phyloP scores from a whole-genome alignment of 2,888 invertebrate species.

The Margaritifera margaritifera region DNA sequence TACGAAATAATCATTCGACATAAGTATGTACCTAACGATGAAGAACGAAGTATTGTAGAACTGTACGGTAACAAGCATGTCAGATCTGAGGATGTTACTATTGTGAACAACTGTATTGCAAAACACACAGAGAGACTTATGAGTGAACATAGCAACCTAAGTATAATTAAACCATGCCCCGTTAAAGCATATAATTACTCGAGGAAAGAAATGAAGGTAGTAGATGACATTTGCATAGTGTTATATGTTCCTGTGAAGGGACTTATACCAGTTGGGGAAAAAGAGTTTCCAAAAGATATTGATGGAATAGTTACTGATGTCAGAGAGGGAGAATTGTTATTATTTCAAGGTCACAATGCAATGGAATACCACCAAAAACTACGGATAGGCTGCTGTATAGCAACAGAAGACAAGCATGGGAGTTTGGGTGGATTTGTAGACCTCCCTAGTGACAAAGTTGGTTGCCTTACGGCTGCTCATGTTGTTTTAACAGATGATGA shows the following conservation, averaged over 20 bases:
- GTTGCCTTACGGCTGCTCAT: too few species aligned
- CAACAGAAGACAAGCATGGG: not conserved
- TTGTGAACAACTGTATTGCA: not conserved
- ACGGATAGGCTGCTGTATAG: conserved; percentile 3
- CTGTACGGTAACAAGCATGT: not conserved
- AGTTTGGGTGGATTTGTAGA: too few species aligned
- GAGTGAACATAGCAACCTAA: not conserved
- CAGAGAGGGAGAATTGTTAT: conserved; percentile 4
- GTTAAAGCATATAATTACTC: conserved; percentile 1
- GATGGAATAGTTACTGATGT: not conserved
- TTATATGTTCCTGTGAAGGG: conserved; percentile 8
- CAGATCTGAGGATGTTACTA: not conserved
- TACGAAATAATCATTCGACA: too few species aligned
- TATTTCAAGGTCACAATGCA: not conserved
- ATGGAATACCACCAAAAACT: not conserved
- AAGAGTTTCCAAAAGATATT: conserved; percentile 2
- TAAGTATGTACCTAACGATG: too few species aligned
- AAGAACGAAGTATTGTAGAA: too few species aligned
- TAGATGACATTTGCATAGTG: not conserved
- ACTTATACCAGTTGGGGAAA: conserved; percentile 2
- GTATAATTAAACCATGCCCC: not conserved
- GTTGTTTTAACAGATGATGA: too few species aligned
- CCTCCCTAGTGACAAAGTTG: too few species aligned
- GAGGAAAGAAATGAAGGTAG: not conserved
- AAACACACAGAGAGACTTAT: not conserved